Evolutionary conservation across 2,797 vertebrate species (phyloP), one percentile per base, ranked within the genome.

Genomic region (Xiphophorus birchmanni): DNA sequence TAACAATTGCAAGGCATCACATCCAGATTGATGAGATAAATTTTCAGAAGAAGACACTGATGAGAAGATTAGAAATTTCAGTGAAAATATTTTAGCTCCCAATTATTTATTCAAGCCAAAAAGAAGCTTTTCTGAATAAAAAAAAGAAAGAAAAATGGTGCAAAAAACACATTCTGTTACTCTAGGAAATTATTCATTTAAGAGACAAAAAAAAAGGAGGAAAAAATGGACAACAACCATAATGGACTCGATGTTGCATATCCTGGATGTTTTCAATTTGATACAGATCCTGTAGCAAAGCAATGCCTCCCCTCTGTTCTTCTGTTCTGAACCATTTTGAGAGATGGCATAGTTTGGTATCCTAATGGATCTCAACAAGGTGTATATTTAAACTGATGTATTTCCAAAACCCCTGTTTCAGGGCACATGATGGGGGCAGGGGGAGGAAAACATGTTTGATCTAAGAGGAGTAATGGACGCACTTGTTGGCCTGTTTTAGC

Each of bases 361-460:
- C 85, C 90, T 93, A 94, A 95, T 94, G 94, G 94, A 93, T 93
- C 83, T 91, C 89, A 92, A 92, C 90, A 87, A 90, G 86, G 73
- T 76, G 73, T 75, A 45, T 81, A 78, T 84, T 87, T 88, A 80
- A 58, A 80, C 45, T 56, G 29, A 37, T 65, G 69, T 74, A 80
- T 81, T 78, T 84, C 76, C 76, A 40, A 81, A 73, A 75, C 69
- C 75, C 78, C 56, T 88, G 78, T 58, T 44, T 48, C n/a, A 12
- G 4, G 73, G 52, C 44, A 29, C 63, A 5, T 75, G 90, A 88
- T 80, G 84, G 75, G 71, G n/a, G 56, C 42, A 67, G 37, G 47
- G n/a, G 54, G 72, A 67, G 73, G 15, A 77, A 29, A 75, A 76
- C 74, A 79, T 74, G 74, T 67, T 76, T 72, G 73, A 81, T 81